Percentiles rank a stretch among this genome's conserved stretches.
These are phyloP conservation scores for Elaphurus davidianus DNA, from an alignment of 2,113 vertebrate species.

Conservation along the genomic window DNA sequence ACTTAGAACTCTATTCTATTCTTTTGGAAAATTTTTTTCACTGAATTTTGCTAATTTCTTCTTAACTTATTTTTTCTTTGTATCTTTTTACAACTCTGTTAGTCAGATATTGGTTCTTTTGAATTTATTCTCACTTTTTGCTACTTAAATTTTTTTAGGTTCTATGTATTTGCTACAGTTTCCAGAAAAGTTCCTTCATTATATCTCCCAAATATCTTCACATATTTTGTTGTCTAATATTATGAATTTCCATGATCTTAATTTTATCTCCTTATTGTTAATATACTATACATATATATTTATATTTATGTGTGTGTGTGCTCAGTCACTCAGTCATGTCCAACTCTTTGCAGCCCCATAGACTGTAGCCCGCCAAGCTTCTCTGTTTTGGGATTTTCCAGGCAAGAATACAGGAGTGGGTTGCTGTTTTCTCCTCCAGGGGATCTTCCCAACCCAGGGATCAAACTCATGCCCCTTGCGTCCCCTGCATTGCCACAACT, in stretches of 20 bases:
- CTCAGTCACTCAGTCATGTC: no score
- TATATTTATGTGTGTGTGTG: not conserved
- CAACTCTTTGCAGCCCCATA: no score
- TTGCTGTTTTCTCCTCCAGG: not conserved
- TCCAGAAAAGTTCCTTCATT: not conserved
- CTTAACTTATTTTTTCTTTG: not conserved
- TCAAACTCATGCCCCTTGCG: not conserved
- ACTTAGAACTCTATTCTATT: not conserved
- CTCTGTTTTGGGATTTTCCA: no score
- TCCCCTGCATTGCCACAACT: not conserved
- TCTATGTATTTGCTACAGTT: not conserved
- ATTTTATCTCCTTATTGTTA: not conserved
- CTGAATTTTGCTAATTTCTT: not conserved
- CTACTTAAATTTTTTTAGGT: not conserved
- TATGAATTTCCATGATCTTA: not conserved
- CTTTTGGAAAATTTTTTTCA: not conserved
- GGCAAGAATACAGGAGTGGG: no score
- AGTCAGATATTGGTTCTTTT: not conserved
- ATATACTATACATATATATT: not conserved
- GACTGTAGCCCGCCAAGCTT: no score
- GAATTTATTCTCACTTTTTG: not conserved
- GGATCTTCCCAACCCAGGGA: not conserved
- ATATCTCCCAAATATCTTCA: not conserved
- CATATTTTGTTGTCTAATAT: not conserved
- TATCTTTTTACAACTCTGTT: not conserved